These are phyloP conservation scores for Lemur catta DNA, from an alignment of 2,797 vertebrate species.

Conservation along the genomic window DNA sequence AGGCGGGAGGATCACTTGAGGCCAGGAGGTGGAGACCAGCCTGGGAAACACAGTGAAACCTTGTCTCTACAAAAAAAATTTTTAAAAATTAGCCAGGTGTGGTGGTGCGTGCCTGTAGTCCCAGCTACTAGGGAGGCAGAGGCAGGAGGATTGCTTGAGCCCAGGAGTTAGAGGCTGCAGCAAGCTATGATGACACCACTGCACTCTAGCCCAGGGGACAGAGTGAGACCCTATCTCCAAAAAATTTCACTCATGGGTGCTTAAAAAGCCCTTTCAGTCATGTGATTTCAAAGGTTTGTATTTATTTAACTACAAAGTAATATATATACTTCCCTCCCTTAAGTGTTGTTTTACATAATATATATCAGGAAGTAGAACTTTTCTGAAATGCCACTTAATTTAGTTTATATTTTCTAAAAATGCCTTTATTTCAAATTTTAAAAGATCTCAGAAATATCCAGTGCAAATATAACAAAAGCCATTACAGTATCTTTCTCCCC, in stretches of 20 bases:
- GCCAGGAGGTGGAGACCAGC: neutral
- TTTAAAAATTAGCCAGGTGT: too few relatives aligned
- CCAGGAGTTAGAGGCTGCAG: too few relatives aligned
- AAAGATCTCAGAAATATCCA: conserved; percentile 3
- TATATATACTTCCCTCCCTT: neutral
- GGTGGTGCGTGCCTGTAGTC: too few relatives aligned
- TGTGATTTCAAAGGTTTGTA: neutral
- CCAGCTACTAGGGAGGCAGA: too few relatives aligned
- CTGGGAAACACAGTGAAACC: neutral
- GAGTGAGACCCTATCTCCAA: neutral
- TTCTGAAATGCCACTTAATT: neutral
- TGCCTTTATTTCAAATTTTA: neutral
- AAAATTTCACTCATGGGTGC: neutral
- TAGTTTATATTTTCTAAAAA: conserved; percentile 26
- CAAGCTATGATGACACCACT: neutral
- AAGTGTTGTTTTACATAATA: neutral
- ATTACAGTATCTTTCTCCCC: neutral
- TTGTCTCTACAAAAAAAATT: neutral
- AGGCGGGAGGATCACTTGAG: neutral
- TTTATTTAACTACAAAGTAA: neutral
- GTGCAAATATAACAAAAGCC: neutral
- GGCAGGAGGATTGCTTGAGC: too few relatives aligned
- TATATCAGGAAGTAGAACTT: neutral
- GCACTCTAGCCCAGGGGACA: neutral
- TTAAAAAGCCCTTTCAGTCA: neutral